Base-by-base conservation (phyloP, 35 echinoderm and acorn worm genomes). In the Stichopus chloronotus region DNA sequence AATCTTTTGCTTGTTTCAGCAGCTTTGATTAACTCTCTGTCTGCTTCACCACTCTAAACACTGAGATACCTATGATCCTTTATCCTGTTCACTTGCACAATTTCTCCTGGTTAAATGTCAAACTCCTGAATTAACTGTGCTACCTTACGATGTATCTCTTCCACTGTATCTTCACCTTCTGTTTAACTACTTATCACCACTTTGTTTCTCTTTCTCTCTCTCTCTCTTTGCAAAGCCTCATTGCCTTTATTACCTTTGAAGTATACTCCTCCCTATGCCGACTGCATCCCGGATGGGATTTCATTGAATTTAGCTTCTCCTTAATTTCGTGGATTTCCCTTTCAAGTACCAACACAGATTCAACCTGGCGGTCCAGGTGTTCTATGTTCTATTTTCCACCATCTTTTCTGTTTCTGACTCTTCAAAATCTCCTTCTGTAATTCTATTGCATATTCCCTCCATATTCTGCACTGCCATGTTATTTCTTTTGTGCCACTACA, bases 51-150 rank as follows among this genome's bases (percentile, higher is more conserved):
- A 9, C 80, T 43, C n/a, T n/a, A n/a, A n/a, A 83, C 80, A 55
- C 80, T 83, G 80, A 83, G 14, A 57, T 86, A 7, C 21, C 83
- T 86, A n/a, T 25, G 12, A 56, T 3, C 81, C 53, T 8, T 53
- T 43, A 84, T 8, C 9, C 20, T 84, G 53, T 84, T 84, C 81
- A 86, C 83, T 57, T 86, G 83, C 83, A 86, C 54, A 86, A 57
- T 60, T 83, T 83, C 80, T 9, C 80, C 53, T 4, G 83, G 83
- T 86, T 30, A 25, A 25, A 86, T 86, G 83, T 30, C 13, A 11
- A 86, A 86, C 16, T 86, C 23, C 83, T 86, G 54, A 86, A 86
- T 6, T 53, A 86, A 25, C 12, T 86, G 10, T 5, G 8, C 83
- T 57, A 86, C 83, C 83, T 86, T 56, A 14, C 83, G 13, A 4